Evolutionary conservation across 2,797 vertebrate genomes (phyloP).

Genomic region (Anomalospiza imberbis): DNA sequence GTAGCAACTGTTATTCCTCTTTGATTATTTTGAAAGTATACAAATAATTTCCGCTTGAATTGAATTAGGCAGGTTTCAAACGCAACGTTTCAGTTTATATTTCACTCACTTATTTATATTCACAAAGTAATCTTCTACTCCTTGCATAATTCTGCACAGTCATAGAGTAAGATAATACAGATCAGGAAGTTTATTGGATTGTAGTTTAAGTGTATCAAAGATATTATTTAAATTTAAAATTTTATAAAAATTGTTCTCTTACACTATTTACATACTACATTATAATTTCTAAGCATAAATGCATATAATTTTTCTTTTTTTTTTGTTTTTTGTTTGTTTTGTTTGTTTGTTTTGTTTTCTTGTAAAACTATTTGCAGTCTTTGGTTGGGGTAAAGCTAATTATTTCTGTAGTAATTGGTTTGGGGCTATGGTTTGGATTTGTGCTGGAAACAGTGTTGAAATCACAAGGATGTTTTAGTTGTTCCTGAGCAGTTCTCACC

Average conservation of each 20-base stretch:
- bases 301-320: background rate
- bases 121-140: background rate
- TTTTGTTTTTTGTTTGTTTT: background rate
- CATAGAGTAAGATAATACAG: background rate
- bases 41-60: background rate
- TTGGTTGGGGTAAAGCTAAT: background rate
- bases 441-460: fast-evolving
- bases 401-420: background rate
- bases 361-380: background rate
- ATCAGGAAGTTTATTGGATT: background rate
- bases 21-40: background rate
- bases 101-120: background rate
- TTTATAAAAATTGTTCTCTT: background rate
- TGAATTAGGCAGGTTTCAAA: background rate
- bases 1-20: background rate
- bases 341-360: background rate
- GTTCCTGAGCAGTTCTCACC: fast-evolving
- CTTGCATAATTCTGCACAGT: background rate
- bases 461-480: fast-evolving
- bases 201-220: background rate
- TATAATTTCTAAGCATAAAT: background rate
- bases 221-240: background rate
- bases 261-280: background rate
- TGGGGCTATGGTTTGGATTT: background rate
- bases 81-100: background rate